These are phyloP conservation scores for Caiman crocodilus DNA, from an alignment of 2,797 vertebrate genomes.

Conservation along the genomic window DNA sequence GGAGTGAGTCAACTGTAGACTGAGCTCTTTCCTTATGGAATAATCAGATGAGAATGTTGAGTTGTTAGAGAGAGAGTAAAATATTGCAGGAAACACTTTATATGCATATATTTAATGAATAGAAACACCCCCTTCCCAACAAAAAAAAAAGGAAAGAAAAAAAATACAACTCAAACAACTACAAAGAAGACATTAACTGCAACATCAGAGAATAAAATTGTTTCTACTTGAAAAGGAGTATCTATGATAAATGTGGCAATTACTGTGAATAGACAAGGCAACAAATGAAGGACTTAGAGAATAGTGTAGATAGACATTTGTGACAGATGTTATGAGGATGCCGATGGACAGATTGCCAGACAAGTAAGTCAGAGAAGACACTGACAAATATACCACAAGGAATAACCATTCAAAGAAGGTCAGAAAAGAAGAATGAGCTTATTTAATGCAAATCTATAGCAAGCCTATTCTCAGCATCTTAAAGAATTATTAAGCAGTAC, in stretches of 20 bases:
- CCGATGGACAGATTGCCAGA: constrained; percentile 68
- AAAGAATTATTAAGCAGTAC: constrained; percentile 22
- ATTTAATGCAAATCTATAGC: constrained; percentile 48
- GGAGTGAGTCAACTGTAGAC: background rate
- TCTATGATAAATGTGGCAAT: constrained; percentile 77
- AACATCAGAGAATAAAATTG: constrained; percentile 62
- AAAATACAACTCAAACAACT: constrained; percentile 52
- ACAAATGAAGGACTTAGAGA: constrained; percentile 75
- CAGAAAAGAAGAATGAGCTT: constrained; percentile 63
- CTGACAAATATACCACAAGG: constrained; percentile 70
- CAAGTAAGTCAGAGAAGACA: constrained; percentile 69
- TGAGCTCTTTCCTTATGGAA: background rate
- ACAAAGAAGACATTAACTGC: constrained; percentile 60
- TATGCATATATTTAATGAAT: background rate
- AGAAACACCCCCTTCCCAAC: background rate
- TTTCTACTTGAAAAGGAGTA: constrained; percentile 69
- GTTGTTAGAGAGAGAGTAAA: background rate
- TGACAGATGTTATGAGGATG: constrained; percentile 77
- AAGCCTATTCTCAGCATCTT: constrained; percentile 16
- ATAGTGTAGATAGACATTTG: constrained; percentile 65
- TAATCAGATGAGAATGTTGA: background rate
- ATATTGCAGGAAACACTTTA: background rate
- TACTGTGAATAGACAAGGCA: constrained; percentile 72
- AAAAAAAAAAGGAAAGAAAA: background rate
- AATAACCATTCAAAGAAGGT: constrained; percentile 71